Conservation (phyloP, 2,113 vertebrate genomes). For the Leucosticte australis region DNA sequence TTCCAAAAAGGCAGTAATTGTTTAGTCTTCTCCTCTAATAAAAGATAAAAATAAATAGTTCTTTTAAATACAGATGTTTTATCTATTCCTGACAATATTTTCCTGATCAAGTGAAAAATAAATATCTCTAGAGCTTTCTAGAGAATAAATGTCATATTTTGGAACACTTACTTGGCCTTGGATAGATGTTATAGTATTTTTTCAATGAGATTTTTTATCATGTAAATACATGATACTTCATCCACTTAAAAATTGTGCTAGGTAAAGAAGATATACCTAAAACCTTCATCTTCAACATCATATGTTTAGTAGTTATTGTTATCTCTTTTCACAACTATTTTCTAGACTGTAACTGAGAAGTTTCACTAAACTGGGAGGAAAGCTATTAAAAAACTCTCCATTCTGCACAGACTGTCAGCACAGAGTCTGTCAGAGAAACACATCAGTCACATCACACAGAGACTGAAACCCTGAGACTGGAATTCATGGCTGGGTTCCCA, state of each 20-base stretch:
- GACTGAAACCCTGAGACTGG: background rate
- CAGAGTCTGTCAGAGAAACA: background rate
- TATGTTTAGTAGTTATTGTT: background rate
- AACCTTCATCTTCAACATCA: background rate
- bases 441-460: background rate
- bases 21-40: background rate
- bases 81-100: background rate
- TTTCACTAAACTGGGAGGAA: background rate
- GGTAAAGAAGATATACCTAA: background rate
- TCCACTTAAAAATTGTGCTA: background rate
- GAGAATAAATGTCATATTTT: background rate
- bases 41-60: background rate
- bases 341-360: background rate
- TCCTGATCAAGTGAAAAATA: background rate
- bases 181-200: background rate
- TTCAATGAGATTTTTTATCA: background rate
- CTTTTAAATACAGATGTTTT: background rate
- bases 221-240: background rate
- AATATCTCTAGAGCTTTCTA: background rate
- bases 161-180: background rate
- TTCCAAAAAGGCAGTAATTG: background rate
- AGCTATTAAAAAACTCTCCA: background rate
- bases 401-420: background rate
- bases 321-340: background rate
- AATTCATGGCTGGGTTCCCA: background rate